Evolutionary conservation across 2,797 vertebrate species (phyloP), one percentile per base, ranked within the genome.

Genomic region (Coilia nasus): DNA sequence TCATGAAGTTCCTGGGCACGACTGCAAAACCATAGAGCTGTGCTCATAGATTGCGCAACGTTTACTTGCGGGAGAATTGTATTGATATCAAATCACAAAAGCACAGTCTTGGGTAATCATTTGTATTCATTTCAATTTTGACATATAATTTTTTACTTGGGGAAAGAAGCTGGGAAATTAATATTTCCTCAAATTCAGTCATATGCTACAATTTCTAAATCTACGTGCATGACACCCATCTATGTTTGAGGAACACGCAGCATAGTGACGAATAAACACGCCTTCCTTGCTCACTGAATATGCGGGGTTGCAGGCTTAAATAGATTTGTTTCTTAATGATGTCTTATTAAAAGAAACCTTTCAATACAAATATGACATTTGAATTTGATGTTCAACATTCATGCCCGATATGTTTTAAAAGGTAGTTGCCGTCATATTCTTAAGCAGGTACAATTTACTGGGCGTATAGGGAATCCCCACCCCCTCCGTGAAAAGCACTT

Each of bases 1-100:
- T 93, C 94, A 89, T 93, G 91, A 82, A 89, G 88, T 83, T 89
- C 87, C 71, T 17, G 92, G 91, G 93, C 95, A 95, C 94, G 92
- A 94, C 93, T 89, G 93, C 87, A 87, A 35, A 71, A 14, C 10
- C 89, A 86, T 92, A 95, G 94, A 95, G 71, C 0, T 0, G 0
- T 0, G 3, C 0, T 0, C 84, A 78, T 44, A 44, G 71, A 78
- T 44, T 19, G 35, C 35, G 35, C 35, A 78, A 44, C 71, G 71
- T 17, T 78, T 17, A 78, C 71, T 44, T 21, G 31, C 60, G 60
- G 17, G 5, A 17, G 71, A 44, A 15, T n/a, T 35, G 17, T 44
- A 9, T 44, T 0, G 17, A 78, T 44, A 44, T 44, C 35, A 21
- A 12, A 9, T 7, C 35, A 41, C 6, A 35, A 2, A 15, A 35